Conservation (phyloP, 2,888 invertebrate species). For the Imbricaverruca yamaguchii region DNA sequence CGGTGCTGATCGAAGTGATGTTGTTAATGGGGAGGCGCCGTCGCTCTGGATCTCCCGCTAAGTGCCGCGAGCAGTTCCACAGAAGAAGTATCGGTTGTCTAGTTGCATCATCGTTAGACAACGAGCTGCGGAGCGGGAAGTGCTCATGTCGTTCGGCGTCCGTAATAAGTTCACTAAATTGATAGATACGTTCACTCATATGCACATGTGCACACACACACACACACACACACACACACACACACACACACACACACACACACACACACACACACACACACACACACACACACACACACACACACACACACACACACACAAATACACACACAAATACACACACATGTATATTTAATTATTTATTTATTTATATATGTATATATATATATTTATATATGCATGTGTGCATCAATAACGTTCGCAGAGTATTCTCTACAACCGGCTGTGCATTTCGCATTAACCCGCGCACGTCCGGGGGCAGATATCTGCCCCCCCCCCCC, state of each 20-base stretch:
- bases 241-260: slow-evolving; percentile 24
- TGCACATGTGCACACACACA: not conserved
- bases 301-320: not conserved
- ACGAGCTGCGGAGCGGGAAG: no score
- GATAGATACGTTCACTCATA: slow-evolving; percentile 20
- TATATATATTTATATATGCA: not conserved
- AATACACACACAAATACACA: slow-evolving; percentile 24
- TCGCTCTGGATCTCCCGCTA: no score
- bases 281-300: not conserved
- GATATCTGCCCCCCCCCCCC: no score
- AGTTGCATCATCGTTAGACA: no score
- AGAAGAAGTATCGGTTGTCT: no score
- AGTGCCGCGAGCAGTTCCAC: no score
- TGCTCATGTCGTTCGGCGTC: no score
- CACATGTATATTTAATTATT: slow-evolving; percentile 25
- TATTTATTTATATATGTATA: slow-evolving; percentile 25
- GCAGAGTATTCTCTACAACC: no score
- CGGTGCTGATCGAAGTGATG: no score
- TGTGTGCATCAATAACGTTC: not conserved
- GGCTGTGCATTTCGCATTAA: no score
- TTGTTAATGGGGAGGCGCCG: no score
- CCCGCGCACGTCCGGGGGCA: no score
- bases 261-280: not conserved
- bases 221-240: slow-evolving; percentile 21
- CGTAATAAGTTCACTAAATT: not conserved